These are phyloP conservation scores for Coreius guichenoti DNA, from an alignment of 2,797 vertebrate species.

Conservation along the genomic window DNA sequence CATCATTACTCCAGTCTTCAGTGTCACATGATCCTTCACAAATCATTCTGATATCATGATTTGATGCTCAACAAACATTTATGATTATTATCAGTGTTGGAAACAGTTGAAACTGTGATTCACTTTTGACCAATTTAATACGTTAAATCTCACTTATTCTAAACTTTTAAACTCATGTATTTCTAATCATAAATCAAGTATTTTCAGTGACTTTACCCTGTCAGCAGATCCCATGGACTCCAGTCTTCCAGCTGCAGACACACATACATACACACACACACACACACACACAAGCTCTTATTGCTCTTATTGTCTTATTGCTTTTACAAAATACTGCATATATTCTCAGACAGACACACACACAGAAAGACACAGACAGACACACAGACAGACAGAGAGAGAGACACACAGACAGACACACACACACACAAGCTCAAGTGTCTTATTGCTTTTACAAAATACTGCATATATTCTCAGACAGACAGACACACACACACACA, in stretches of 20 bases:
- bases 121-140: too few species aligned
- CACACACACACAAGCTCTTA: too few species aligned
- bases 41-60: too few species aligned
- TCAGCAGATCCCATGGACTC: conserved; percentile 21
- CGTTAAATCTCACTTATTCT: neutral
- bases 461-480: neutral
- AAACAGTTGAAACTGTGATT: too few species aligned
- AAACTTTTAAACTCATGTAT: neutral
- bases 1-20: too few species aligned
- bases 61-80: too few species aligned
- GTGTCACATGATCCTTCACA: too few species aligned
- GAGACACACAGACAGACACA: too few species aligned
- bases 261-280: neutral
- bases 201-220: conserved; percentile 61
- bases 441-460: neutral
- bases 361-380: neutral
- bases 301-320: too few species aligned
- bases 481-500: neutral
- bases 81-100: too few species aligned
- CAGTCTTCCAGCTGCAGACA: conserved; percentile 30
- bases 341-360: neutral
- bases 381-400: accelerated
- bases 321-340: neutral
- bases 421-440: too few species aligned
- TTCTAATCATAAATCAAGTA: neutral